These are phyloP conservation scores for Microtus agrestis DNA, from an alignment of 2,797 vertebrate genomes.

Conservation along the genomic window DNA sequence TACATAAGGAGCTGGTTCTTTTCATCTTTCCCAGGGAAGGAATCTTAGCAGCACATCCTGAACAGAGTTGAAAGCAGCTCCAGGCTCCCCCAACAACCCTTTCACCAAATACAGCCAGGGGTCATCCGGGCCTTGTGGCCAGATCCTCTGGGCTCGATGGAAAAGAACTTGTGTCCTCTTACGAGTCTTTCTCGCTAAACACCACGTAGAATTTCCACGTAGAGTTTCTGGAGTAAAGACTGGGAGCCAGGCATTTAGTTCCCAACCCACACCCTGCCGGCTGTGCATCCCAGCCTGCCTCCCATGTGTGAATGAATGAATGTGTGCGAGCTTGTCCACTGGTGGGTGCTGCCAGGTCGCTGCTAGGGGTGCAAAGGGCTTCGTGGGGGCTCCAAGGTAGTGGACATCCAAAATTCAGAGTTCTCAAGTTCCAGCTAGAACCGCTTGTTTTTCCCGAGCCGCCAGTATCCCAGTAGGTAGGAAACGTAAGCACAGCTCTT, in stretches of 20 bases:
- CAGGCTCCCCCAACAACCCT: not conserved
- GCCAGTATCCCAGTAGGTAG: not conserved
- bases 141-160: not conserved
- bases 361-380: not conserved
- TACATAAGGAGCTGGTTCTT: no score
- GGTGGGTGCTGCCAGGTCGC: not conserved
- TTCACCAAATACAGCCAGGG: not conserved
- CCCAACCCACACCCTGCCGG: not conserved
- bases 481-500: not conserved
- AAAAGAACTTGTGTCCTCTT: not conserved
- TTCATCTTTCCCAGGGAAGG: not conserved
- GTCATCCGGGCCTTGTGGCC: not conserved
- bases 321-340: not conserved
- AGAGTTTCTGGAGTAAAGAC: accelerated
- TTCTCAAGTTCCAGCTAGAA: not conserved
- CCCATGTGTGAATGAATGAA: not conserved
- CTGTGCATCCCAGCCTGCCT: not conserved
- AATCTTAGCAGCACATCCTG: not conserved
- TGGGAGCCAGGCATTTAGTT: not conserved
- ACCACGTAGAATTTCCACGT: not conserved
- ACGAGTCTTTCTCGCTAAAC: accelerated
- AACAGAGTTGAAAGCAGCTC: not conserved
- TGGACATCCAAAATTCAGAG: not conserved
- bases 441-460: not conserved
- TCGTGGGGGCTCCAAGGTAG: not conserved